Percentiles rank a stretch among this genome's conserved stretches.
Conservation (phyloP, 2,888 invertebrate genomes). For the Aquatica leii region DNA sequence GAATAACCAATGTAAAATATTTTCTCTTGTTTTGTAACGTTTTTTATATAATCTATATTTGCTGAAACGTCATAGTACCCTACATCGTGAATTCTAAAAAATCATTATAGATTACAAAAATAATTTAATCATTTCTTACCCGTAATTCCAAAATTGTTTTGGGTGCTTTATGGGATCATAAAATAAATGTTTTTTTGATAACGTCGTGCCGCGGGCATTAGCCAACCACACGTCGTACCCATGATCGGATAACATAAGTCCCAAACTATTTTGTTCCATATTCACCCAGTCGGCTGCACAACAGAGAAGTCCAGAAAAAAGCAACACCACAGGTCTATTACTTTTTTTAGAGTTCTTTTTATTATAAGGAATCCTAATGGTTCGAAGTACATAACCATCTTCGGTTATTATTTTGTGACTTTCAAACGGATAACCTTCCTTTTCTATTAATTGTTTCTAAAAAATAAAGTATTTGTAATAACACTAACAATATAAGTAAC, state of each 20-base stretch:
- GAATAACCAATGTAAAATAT: conserved; percentile 78
- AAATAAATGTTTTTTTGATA: conserved; percentile 6
- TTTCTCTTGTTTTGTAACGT: conserved; percentile 64
- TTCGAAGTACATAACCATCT: not conserved
- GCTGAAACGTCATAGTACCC: conserved; percentile 79
- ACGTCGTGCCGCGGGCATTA: conserved; percentile 13
- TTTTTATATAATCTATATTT: conserved; percentile 72
- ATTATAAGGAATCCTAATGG: not conserved
- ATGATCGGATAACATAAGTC: conserved; percentile 4
- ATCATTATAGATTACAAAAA: not conserved
- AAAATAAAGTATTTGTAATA: too few species aligned
- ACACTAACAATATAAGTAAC: too few species aligned
- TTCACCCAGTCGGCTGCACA: not conserved
- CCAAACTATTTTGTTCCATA: not conserved
- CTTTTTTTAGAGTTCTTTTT: not conserved
- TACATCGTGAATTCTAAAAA: conserved; percentile 76
- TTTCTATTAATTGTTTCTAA: not conserved
- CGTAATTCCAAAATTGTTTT: conserved; percentile 4
- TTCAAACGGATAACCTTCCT: not conserved
- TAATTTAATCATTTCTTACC: not conserved
- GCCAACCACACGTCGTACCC: conserved; percentile 23
- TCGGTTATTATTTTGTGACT: not conserved
- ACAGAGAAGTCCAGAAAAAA: not conserved
- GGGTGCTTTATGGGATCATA: not conserved
- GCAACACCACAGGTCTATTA: not conserved